Base-by-base conservation (phyloP, 2,113 vertebrate genomes). In the Argyrosomus japonicus region DNA sequence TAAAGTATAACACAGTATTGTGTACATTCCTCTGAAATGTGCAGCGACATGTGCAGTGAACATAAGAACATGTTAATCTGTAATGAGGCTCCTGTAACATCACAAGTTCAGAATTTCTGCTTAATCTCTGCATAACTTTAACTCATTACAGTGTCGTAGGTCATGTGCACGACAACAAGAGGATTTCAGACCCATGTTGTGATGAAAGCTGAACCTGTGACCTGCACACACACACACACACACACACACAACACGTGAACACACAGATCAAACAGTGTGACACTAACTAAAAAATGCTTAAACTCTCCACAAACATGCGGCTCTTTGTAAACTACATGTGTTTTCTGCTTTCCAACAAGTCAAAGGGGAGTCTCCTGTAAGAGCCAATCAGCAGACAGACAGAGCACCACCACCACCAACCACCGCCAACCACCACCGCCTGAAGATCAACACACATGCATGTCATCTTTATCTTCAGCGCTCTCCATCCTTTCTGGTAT, bases 371-470 rank as follows among this genome's bases (percentile, higher is more conserved):
- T 84, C 63, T 88, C 77, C 81, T 11, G 68, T 1, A 18, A 14
- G 67, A 88, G 75, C 93, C 92, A 93, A 94, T 93, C 84, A 84
- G 84, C 25, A 72, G 23, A 15, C n/a, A 74, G 78, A 18, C 4
- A 27, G 58, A 51, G 40, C 63, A 57, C 47, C 11, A 18, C 53
- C 21, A n/a, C 53, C 51, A 3, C 43, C 36, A 45, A 45, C 43
- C 36, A 36, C 36, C 36, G 8, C 6, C 32, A 12, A 6, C 11
- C 11, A 6, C 53, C 53, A 19, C 23, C n/a, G 8, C 45, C 45
- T 47, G 8, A 40, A 32, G 48, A 58, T 40, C 64, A 63, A 58
- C 61, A 48, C 64, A 64, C 69, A 56, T 12, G 56, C 3, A 29
- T 2, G 50, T 17, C 67, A 32, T 84, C 45, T 29, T 4, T 15